Percentiles rank a stretch among this genome's conserved stretches.
These are phyloP conservation scores for Uropsilus gracilis DNA, from an alignment of 2,113 vertebrate genomes.

Conservation along the genomic window DNA sequence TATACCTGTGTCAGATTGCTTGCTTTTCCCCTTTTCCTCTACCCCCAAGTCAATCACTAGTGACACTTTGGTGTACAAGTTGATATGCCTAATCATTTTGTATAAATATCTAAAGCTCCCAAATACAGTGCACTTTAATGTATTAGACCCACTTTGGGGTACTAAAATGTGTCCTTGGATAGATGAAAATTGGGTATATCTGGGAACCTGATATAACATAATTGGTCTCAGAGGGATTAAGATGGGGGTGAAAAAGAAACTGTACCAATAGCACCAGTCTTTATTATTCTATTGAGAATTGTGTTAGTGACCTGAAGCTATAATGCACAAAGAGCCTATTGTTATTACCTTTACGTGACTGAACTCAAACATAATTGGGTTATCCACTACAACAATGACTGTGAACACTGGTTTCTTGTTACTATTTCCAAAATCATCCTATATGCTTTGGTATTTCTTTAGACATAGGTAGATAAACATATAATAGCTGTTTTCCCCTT, in stretches of 20 bases:
- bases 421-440: background rate
- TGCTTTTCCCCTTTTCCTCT: background rate
- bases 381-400: conserved; percentile 23
- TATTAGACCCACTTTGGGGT: conserved; percentile 56
- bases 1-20: background rate
- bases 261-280: conserved; percentile 8
- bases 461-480: conserved; percentile 3
- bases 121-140: conserved; percentile 23
- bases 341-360: background rate
- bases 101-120: conserved; percentile 43
- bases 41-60: background rate
- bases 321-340: conserved; percentile 8
- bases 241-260: conserved; percentile 38
- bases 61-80: background rate
- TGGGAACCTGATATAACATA: conserved; percentile 36
- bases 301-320: conserved; percentile 37
- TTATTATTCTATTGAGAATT: conserved; percentile 43
- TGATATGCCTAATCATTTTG: background rate
- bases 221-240: conserved; percentile 72
- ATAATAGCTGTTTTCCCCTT: background rate
- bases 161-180: conserved; percentile 54
- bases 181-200: conserved; percentile 47
- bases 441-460: conserved; percentile 6
- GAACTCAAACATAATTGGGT: conserved; percentile 32
- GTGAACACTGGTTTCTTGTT: background rate